Evolutionary conservation across 2,113 vertebrate species (phyloP).

Genomic region (Silurus asotus): DNA sequence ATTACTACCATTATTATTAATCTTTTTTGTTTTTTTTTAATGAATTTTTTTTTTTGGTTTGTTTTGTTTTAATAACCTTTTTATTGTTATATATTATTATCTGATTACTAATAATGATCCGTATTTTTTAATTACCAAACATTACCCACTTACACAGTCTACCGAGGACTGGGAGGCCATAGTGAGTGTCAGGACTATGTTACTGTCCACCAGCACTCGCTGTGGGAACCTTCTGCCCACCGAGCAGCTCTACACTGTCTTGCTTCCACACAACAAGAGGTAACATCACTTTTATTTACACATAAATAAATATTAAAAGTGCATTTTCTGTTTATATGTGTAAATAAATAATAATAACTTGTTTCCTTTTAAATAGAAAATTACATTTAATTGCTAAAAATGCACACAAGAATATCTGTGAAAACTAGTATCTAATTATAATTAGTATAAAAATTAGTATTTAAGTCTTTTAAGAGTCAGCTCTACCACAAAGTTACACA

Average conservation of each 20-base stretch:
- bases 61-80: no score
- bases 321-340: background rate
- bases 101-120: background rate
- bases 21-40: no score
- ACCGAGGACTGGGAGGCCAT: constrained; percentile 86
- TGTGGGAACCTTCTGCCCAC: constrained; percentile 84
- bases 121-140: background rate
- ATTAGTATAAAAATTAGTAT: background rate
- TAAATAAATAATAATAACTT: background rate
- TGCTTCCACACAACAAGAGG: constrained; percentile 76
- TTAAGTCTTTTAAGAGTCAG: background rate
- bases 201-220: constrained; percentile 77
- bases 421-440: no score
- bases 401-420: no score
- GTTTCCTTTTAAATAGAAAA: no score
- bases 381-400: no score
- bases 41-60: no score
- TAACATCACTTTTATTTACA: constrained; percentile 48
- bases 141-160: constrained; percentile 66
- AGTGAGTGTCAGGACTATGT: constrained; percentile 75
- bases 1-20: background rate
- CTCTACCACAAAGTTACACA: background rate
- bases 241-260: constrained; percentile 80
- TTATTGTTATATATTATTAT: background rate
- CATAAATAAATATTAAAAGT: background rate